These are phyloP conservation scores for Scomber scombrus DNA, from an alignment of 2,113 vertebrate genomes.

Conservation along the genomic window DNA sequence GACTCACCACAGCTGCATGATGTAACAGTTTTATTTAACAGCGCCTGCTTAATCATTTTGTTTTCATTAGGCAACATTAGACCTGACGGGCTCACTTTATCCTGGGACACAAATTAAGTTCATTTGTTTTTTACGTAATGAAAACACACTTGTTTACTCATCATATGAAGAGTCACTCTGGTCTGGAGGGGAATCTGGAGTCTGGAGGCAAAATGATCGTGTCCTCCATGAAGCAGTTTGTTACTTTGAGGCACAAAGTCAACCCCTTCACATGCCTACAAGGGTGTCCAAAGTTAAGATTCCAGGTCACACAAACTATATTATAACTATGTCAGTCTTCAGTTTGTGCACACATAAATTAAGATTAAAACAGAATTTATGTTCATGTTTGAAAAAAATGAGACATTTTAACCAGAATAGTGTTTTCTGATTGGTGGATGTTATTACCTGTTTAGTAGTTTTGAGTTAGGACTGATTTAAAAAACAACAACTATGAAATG, in stretches of 20 bases:
- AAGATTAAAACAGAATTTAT: too few relatives aligned
- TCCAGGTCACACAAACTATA: too few relatives aligned
- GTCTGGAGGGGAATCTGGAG: neutral
- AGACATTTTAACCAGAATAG: too few relatives aligned
- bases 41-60: slow-evolving; percentile 4
- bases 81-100: slow-evolving; percentile 38
- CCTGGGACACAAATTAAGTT: slow-evolving; percentile 4
- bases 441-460: too few relatives aligned
- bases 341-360: too few relatives aligned
- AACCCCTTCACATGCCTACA: neutral
- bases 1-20: slow-evolving; percentile 8
- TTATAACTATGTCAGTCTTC: too few relatives aligned
- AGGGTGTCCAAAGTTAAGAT: neutral
- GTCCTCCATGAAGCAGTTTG: neutral
- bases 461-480: too few relatives aligned
- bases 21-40: slow-evolving; percentile 26
- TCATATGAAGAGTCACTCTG: neutral
- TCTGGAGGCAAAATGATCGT: neutral
- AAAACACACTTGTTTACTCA: slow-evolving; percentile 2
- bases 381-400: too few relatives aligned
- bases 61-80: slow-evolving; percentile 23
- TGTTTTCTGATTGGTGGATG: too few relatives aligned
- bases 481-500: too few relatives aligned
- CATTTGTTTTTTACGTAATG: neutral
- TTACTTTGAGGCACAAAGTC: too few relatives aligned